These are phyloP conservation scores for Olivierus martensii DNA, from an alignment of 1,140 invertebrate genomes.

Conservation along the genomic window DNA sequence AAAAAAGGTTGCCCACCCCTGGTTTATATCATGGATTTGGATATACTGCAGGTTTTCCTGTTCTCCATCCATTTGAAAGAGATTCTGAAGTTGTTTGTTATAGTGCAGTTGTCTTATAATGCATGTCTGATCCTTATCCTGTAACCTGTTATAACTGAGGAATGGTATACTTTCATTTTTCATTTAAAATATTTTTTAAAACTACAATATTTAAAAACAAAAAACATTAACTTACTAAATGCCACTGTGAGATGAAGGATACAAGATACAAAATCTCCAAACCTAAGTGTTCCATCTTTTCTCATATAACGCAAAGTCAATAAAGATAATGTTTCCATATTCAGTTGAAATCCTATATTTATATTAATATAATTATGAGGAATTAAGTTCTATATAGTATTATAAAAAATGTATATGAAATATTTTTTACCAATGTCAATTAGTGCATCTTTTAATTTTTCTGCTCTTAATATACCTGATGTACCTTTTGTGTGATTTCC, in stretches of 20 bases:
- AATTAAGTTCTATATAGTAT: too few relatives aligned
- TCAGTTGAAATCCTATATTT: conserved; percentile 54
- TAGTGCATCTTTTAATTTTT: conserved; percentile 66
- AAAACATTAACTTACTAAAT: conserved; percentile 73
- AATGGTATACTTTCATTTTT: too few relatives aligned
- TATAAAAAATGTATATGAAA: neutral
- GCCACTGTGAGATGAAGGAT: conserved; percentile 75
- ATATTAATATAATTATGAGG: neutral
- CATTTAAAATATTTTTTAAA: too few relatives aligned
- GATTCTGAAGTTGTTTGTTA: too few relatives aligned
- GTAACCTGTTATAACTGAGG: too few relatives aligned
- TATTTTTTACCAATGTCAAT: conserved; percentile 53
- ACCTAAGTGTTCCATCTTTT: conserved; percentile 81
- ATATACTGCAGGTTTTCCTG: too few relatives aligned
- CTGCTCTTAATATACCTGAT: conserved; percentile 73
- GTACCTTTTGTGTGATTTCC: conserved; percentile 82
- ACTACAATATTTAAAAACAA: too few relatives aligned
- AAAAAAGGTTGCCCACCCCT: too few relatives aligned
- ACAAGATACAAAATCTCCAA: conserved; percentile 82
- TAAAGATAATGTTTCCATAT: conserved; percentile 63
- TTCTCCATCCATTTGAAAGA: too few relatives aligned
- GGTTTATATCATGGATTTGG: too few relatives aligned
- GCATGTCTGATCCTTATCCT: too few relatives aligned
- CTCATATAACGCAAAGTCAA: conserved; percentile 76
- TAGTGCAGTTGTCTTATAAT: too few relatives aligned